These are phyloP conservation scores for Sitta carolinensis DNA, from an alignment of 2,797 vertebrate genomes.

Conservation along the genomic window DNA sequence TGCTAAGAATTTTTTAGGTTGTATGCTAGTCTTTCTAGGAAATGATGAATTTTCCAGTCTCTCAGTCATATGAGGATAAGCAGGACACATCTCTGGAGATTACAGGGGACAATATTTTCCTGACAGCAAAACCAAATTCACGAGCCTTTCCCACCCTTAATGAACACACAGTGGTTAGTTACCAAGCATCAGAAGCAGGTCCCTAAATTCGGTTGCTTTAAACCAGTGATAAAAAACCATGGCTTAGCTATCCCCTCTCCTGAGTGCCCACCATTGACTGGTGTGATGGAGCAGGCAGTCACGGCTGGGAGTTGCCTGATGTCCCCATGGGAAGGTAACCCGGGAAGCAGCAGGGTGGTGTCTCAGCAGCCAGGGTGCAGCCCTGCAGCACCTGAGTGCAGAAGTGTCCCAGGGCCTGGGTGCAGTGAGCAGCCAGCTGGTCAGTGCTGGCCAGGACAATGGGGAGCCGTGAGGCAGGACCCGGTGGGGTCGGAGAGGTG, in stretches of 20 bases:
- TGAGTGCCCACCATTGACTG: not conserved
- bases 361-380: not conserved
- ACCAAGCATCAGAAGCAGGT: not conserved
- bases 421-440: not conserved
- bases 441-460: not conserved
- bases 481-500: not conserved
- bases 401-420: not conserved
- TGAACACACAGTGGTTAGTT: not conserved
- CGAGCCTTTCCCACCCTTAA: not conserved
- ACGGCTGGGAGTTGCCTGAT: not conserved
- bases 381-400: not conserved
- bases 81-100: not conserved
- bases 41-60: not conserved
- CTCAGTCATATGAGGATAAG: not conserved
- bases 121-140: not conserved
- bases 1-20: not conserved
- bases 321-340: not conserved
- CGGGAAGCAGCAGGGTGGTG: not conserved
- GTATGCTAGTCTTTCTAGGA: not conserved
- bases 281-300: not conserved
- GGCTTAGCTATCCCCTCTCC: not conserved
- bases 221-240: not conserved
- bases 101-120: not conserved
- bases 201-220: not conserved
- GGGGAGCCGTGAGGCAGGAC: not conserved